These are phyloP conservation scores for Cyphomyrus plagiostoma DNA, from an alignment of 2,113 vertebrate genomes.

Conservation along the genomic window DNA sequence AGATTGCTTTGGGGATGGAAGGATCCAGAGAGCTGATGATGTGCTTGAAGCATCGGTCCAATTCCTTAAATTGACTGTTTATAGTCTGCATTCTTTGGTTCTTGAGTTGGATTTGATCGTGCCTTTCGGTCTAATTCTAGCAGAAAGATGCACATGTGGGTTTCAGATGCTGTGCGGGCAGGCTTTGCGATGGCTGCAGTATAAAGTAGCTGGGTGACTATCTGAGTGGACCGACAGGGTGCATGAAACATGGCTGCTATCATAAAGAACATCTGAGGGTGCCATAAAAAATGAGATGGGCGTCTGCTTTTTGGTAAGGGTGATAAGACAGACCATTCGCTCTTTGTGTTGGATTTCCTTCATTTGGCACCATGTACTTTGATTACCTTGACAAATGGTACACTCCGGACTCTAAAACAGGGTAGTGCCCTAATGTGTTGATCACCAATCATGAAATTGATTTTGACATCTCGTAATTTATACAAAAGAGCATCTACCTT, in stretches of 20 bases:
- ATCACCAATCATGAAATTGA: background rate
- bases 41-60: constrained; percentile 32
- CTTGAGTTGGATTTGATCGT: constrained; percentile 25
- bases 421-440: background rate
- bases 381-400: background rate
- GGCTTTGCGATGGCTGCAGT: constrained; percentile 33
- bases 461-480: background rate
- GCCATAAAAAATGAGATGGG: background rate
- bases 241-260: background rate
- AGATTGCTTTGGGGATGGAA: background rate
- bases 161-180: constrained; percentile 39
- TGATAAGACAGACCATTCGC: background rate
- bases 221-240: background rate
- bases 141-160: constrained; percentile 34
- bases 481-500: background rate
- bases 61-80: constrained; percentile 25
- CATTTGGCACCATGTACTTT: background rate
- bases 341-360: background rate
- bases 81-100: constrained; percentile 34
- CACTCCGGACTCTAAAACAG: background rate
- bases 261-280: background rate
- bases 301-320: background rate
- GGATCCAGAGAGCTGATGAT: constrained; percentile 21
- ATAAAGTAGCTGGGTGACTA: constrained; percentile 13
- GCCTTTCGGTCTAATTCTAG: constrained; percentile 34